Evolutionary conservation across 2,113 vertebrate species (phyloP), one percentile per base, ranked within the genome.

Genomic region (Pimephales promelas): DNA sequence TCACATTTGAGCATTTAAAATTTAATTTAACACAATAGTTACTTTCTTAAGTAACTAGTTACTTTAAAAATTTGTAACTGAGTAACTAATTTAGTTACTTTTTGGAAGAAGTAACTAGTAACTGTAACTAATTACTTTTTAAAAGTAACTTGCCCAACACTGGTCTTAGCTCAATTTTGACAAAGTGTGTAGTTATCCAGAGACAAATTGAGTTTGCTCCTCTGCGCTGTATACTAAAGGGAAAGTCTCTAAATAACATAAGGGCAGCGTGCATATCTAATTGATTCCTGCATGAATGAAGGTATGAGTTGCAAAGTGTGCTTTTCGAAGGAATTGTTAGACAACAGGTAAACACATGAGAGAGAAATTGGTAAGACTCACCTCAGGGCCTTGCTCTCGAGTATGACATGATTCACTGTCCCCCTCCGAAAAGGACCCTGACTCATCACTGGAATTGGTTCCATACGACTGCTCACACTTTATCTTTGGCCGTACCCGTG

Each of bases 381-480:
- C 98, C 97, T 99, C 98, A 91, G 96, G 94, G 85, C 97, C 97
- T 92, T 94, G 95, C 88, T 98, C 97, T 93, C 96, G 97, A 86
- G 95, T 96, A 81, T 97, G 94, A 93, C 98, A 98, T 90, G 98
- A 99, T 93, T 99, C 98, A 90, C 98, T 99, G 95, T 99, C 98
- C 92, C 96, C 98, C 95, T 99, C 98, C 80, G 98, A 99, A 92
- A 99, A 98, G 59, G 98, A 99, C 90, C 97, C 97, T 5, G 97
- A 99, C 90, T 99, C 98, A 78, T 99, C 98, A 83, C 98, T 99
- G 89, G 98, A 99, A 95, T 99, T 99, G 95, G 96, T 98, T 95
- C 96, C 97, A 28, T 99, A 99, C 74, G 97, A 97, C 94, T 97
- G 97, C 96, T 99, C 98, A 91, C 97, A 99, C 95, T 99, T 99